Percentiles rank a stretch among this genome's conserved stretches.
Evolutionary conservation across 92 coral and sea anemone species (phyloP).

Genomic region (Zoanthus sansibaricus): DNA sequence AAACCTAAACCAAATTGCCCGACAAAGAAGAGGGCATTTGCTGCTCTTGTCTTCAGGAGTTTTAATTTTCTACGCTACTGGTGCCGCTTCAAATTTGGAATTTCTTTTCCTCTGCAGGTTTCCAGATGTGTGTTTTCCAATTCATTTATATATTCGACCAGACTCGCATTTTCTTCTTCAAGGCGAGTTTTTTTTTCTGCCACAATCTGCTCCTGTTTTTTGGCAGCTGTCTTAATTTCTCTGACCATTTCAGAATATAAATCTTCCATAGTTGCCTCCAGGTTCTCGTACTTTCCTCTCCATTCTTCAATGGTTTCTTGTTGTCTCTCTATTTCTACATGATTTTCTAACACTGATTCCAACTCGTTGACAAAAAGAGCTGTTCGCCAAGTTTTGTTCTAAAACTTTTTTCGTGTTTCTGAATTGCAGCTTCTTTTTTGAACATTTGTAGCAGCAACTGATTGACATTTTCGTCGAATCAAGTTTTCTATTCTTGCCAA

Average conservation of each 20-base stretch:
- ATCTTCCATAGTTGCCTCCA: slow-evolving; percentile 34
- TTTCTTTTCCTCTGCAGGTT: neutral
- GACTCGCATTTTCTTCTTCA: slow-evolving; percentile 16
- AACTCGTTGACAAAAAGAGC: neutral
- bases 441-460: neutral
- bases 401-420: neutral
- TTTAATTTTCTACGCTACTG: neutral
- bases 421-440: neutral
- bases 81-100: slow-evolving; percentile 4
- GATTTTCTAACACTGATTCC: neutral
- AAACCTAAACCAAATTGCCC: slow-evolving; percentile 41
- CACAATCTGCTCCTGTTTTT: neutral
- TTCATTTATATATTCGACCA: neutral
- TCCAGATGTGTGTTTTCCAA: neutral
- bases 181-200: neutral
- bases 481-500: neutral
- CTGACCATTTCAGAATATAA: slow-evolving; percentile 43
- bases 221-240: neutral
- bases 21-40: slow-evolving; percentile 51
- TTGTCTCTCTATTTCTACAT: neutral
- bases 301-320: slow-evolving; percentile 33
- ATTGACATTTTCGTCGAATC: neutral
- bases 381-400: neutral
- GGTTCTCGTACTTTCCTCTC: slow-evolving; percentile 34
- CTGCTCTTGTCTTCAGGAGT: slow-evolving; percentile 38